Base-by-base conservation (phyloP, 2,888 invertebrate genomes). In the Drosophila emarginata region DNA sequence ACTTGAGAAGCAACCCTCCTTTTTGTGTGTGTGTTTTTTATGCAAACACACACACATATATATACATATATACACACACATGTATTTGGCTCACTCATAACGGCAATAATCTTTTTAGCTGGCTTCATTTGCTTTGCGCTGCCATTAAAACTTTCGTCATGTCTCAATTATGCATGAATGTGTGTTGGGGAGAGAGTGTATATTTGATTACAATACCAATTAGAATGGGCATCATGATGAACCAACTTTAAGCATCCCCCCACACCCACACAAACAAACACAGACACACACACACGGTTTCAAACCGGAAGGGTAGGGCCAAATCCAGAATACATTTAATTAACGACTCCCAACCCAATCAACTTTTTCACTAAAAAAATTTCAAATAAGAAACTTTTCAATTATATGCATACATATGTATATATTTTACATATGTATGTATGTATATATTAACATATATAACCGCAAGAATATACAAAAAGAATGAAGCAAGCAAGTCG, bases 131-230 rank as follows among this genome's bases (percentile, higher is more conserved):
- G 67, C 71, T 77, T 67, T 57, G n/a, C 53, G 45, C 37, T 53
- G 36, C 15, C 59, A 54, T 51, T 63, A 57, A 67, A 64, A 73
- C 65, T 61, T 67, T 64, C 56, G 56, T 56, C 69, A 68, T 64
- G 79, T 80, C 83, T 86, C 80, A 90, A 90, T 90, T 89, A 90
- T 89, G 86, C 80, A 84, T 81, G 76, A 67, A 60, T 64, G 65
- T 66, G 61, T 28, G 45, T 6, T 6, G 50, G 18, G 53, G 68
- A 32, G 66, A 40, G 64, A 58, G 63, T 72, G 68, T 78, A 76
- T 67, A 75, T 77, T 78, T 85, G 71, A 82, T 82, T 80, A 85
- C 78, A 80, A 75, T 82, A 72, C 78, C 85, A 85, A 82, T 82
- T 81, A 81, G 59, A 71, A 61, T 36, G 51, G 18, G 50, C 58